Conservation (phyloP, 2,888 invertebrate species). For the Tenodera sinensis region DNA sequence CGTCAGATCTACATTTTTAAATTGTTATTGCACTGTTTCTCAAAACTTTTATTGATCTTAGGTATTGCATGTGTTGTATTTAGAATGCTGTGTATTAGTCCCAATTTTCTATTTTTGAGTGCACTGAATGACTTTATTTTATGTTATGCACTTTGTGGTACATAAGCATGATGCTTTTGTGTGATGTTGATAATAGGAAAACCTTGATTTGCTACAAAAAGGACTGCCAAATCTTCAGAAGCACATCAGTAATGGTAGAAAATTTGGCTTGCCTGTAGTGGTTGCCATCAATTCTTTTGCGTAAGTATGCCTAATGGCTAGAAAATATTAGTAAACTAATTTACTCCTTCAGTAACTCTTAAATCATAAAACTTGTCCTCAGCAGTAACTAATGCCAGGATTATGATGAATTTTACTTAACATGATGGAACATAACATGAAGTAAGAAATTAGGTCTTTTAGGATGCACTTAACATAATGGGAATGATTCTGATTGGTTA, state of each 20-base stretch:
- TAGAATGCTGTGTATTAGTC: background rate
- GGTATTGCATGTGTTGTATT: background rate
- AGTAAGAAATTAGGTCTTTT: too few relatives aligned
- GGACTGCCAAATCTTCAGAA: conserved; percentile 88
- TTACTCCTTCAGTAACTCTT: background rate
- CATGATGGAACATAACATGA: too few relatives aligned
- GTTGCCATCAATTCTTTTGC: conserved; percentile 87
- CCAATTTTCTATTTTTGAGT: background rate
- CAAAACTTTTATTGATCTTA: too few relatives aligned
- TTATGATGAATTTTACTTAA: too few relatives aligned
- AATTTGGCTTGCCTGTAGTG: conserved; percentile 89
- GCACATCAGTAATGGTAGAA: conserved; percentile 88
- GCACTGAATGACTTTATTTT: background rate
- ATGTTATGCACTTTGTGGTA: background rate
- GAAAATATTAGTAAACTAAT: background rate
- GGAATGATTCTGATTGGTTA: too few relatives aligned
- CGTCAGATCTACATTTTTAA: too few relatives aligned
- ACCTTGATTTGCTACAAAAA: conserved; percentile 76
- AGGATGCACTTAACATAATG: too few relatives aligned
- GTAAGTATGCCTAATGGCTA: conserved; percentile 49
- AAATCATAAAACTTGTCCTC: background rate
- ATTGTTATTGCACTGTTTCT: too few relatives aligned
- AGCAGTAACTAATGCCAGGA: too few relatives aligned
- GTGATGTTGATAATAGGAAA: conserved; percentile 59
- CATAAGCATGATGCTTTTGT: background rate